These are phyloP conservation scores for Coelopa pilipes DNA, from an alignment of 2,888 invertebrate species.

Conservation along the genomic window DNA sequence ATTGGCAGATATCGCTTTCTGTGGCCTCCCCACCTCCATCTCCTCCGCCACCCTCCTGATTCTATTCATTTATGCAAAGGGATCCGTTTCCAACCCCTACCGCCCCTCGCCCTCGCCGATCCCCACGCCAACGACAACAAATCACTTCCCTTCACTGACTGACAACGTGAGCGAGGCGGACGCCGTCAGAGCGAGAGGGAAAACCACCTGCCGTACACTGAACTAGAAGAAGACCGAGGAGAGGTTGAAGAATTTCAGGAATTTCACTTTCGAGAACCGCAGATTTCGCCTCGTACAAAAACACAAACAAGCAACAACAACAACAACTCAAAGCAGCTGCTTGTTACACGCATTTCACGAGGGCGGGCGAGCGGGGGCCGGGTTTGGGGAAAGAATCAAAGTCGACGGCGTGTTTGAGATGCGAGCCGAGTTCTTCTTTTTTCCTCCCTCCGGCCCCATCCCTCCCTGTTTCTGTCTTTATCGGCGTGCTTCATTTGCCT, in stretches of 20 bases:
- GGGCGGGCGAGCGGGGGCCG: neutral
- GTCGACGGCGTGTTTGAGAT: constrained; percentile 25
- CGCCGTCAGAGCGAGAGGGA: neutral
- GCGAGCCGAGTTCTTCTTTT: neutral
- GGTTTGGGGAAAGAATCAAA: constrained; percentile 24
- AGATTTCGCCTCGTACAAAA: neutral
- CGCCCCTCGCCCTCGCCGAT: neutral
- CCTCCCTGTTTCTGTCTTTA: neutral
- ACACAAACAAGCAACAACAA: neutral
- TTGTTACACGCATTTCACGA: neutral
- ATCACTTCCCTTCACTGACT: neutral
- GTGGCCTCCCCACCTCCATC: no score
- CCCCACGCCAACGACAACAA: constrained; percentile 2
- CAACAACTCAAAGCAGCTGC: constrained; percentile 7
- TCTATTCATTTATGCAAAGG: constrained; percentile 31
- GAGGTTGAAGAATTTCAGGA: constrained; percentile 3
- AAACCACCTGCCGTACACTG: no score
- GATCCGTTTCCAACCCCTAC: neutral
- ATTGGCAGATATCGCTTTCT: constrained; percentile 28
- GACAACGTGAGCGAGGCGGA: neutral
- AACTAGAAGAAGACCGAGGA: neutral
- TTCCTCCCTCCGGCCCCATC: neutral
- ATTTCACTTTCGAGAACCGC: constrained; percentile 13
- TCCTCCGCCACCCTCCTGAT: neutral
- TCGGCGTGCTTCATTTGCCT: neutral